A percentile compares a stretch with the other conserved stretches of the same genome.
Conservation (phyloP, 2,113 vertebrate genomes). For the Clinocottus analis region DNA sequence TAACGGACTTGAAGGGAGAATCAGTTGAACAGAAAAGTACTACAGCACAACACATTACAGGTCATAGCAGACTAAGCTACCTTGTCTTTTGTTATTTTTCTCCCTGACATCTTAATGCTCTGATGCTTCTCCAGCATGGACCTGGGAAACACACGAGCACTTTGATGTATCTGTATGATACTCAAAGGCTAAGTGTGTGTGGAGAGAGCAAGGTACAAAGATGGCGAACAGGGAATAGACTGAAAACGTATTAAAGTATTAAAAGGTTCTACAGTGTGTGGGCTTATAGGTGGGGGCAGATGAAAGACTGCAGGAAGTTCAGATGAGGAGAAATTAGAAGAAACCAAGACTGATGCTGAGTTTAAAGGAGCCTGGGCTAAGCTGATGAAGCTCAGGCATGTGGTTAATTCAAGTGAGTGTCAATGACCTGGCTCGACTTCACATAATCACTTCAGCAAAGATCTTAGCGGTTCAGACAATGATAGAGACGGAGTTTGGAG, state of each 20-base stretch:
- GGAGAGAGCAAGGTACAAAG: slow-evolving; percentile 27
- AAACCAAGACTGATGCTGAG: neutral
- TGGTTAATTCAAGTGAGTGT: slow-evolving; percentile 19
- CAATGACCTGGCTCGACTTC: slow-evolving; percentile 6
- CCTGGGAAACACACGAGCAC: slow-evolving; percentile 35
- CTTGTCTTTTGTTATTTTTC: slow-evolving; percentile 60
- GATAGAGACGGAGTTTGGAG: neutral
- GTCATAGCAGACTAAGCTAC: slow-evolving; percentile 58
- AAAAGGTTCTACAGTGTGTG: neutral
- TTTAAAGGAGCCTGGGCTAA: slow-evolving; percentile 9
- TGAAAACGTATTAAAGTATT: slow-evolving; percentile 38
- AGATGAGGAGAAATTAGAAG: slow-evolving; percentile 1
- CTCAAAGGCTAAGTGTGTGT: slow-evolving; percentile 3
- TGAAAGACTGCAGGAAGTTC: slow-evolving; percentile 24
- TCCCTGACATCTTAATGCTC: slow-evolving; percentile 55
- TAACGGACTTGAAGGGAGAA: slow-evolving; percentile 21
- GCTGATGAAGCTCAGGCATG: slow-evolving; percentile 19
- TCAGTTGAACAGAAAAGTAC: slow-evolving; percentile 9
- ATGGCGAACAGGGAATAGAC: slow-evolving; percentile 1
- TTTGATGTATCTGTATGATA: slow-evolving; percentile 30
- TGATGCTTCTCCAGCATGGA: slow-evolving; percentile 46
- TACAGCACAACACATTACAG: slow-evolving; percentile 17
- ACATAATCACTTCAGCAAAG: neutral
- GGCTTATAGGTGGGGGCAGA: slow-evolving; percentile 11
- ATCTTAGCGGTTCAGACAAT: neutral